Conservation (phyloP, 1,140 invertebrate species). For the Marisa cornuarietis region DNA sequence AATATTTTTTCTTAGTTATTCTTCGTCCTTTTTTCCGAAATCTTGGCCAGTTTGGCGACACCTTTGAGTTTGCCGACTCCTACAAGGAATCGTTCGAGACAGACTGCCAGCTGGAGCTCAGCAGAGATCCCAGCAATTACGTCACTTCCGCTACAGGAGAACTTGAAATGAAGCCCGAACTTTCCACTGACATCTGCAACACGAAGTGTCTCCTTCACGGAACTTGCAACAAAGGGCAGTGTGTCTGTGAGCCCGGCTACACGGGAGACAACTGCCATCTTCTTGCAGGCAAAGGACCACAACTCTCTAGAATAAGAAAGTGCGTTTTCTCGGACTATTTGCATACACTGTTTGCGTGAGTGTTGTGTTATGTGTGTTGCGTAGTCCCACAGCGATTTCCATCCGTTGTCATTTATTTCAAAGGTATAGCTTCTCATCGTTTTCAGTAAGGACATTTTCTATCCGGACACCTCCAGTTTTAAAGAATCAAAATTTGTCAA, state of each 20-base stretch:
- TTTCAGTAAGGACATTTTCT: no score
- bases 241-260: constrained; percentile 15
- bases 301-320: constrained; percentile 7
- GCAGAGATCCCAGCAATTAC: constrained; percentile 15
- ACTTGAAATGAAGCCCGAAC: constrained; percentile 8
- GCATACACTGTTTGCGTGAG: no score
- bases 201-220: constrained; percentile 15
- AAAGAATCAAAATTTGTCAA: no score
- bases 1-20: no score
- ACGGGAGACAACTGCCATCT: constrained; percentile 19
- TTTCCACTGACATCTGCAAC: constrained; percentile 14
- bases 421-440: no score
- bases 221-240: constrained; percentile 6
- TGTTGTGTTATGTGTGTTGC: no score
- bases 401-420: no score
- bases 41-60: background rate
- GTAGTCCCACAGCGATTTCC: no score
- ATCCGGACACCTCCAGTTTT: no score
- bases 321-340: background rate
- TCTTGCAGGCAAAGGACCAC: background rate
- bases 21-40: no score
- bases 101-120: constrained; percentile 10
- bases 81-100: constrained; percentile 7
- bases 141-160: constrained; percentile 1
- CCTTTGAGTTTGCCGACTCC: background rate